Evolutionary conservation across 1,140 invertebrate genomes (phyloP), one percentile per base, ranked within the genome.

Genomic region (Pseudomyrmex pallidus): DNA sequence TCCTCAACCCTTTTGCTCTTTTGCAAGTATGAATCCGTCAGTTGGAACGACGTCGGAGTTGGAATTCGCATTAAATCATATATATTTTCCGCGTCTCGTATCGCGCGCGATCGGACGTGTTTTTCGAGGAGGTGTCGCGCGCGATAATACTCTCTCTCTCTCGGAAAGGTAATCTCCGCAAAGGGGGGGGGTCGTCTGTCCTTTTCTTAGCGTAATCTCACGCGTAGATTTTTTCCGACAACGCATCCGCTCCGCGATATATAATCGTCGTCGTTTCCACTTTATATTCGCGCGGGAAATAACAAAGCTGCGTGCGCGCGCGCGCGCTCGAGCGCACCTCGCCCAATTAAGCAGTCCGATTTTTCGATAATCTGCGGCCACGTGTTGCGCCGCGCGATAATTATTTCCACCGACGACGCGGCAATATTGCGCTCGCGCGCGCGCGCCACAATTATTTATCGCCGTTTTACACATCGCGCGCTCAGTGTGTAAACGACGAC

Each of bases 361-460:
- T 85, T 88, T 88, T 88, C 86, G 87, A 88, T 88, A 88, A 88
- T 88, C 86, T 82, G 87, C 86, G 77, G 86, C 87, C 87, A 88
- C 87, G 87, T 88, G 87, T 88, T 88, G 87, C 87, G 83, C 77
- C 73, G 83, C 83, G 83, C 83, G 83, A 88, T 88, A 88, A 88
- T 88, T 88, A 88, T 84, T 87, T 87, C 77, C 46, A 74, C 61
- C 70, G 67, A 68, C 70, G 67, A 68, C 76, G 66, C 66, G 76
- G 67, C 76, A 61, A 80, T 80, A 80, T 80, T 59, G 76, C 76
- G 76, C 76, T 70, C 76, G 54, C 20, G 66, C 44, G 44, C 76
- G 54, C 20, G 66, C 44, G 44, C 56, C 44, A 13, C 66, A 80
- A 80, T 80, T 80, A 80, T 80, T 80, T 72, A 80, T 80, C 56